phyloP scores from a whole-genome alignment of 2,113 vertebrate genomes.

The Bostrychus sinensis region DNA sequence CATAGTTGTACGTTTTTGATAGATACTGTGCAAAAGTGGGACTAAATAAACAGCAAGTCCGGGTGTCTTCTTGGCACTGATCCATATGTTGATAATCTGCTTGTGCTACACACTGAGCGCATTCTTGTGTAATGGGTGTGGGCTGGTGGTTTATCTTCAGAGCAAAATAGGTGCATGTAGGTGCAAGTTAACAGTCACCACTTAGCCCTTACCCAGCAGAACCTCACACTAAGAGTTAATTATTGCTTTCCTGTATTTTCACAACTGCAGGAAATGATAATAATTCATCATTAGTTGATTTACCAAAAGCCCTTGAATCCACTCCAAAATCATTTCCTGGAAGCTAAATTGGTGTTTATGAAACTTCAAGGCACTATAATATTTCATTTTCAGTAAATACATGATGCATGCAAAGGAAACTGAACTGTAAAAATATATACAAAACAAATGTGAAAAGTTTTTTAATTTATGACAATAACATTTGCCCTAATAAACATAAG shows the following conservation, averaged over 20 bases:
- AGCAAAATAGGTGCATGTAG: constrained; percentile 15
- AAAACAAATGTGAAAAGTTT: background rate
- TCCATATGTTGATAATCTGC: background rate
- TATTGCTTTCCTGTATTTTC: background rate
- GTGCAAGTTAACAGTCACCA: background rate
- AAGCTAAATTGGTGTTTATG: background rate
- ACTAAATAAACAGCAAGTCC: constrained; percentile 35
- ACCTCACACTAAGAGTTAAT: background rate
- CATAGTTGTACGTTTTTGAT: too few relatives aligned
- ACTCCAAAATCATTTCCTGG: constrained; percentile 14
- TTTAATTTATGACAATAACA: constrained; percentile 4
- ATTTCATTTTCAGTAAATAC: background rate
- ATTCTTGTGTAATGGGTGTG: constrained; percentile 18
- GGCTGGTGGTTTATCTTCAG: background rate
- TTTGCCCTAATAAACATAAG: too few relatives aligned
- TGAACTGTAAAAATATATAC: constrained; percentile 4
- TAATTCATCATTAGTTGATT: constrained; percentile 1
- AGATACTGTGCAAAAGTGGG: constrained; percentile 39
- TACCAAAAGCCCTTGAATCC: background rate
- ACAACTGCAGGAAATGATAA: background rate
- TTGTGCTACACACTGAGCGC: background rate
- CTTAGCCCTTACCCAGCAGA: background rate
- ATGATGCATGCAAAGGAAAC: background rate
- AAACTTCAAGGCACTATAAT: background rate
- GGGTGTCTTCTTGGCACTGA: constrained; percentile 15